Evolutionary conservation across 2,888 invertebrate genomes (phyloP).

Genomic region (Pycnomerus fuliginosus): DNA sequence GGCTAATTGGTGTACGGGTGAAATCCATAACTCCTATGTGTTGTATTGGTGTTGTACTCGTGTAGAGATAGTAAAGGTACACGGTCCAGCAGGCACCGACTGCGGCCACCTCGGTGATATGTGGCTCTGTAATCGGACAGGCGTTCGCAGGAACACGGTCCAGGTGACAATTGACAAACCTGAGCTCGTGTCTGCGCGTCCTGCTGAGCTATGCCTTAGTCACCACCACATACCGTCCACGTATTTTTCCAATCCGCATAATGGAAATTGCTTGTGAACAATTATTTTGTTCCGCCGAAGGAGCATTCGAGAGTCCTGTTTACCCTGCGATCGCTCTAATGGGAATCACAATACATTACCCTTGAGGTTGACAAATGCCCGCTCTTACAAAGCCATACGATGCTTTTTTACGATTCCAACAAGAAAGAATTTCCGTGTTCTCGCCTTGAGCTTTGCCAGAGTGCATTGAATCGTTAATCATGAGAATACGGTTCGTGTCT

Average conservation of each 20-base stretch:
- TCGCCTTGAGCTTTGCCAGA: conserved; percentile 47
- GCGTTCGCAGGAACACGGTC: conserved; percentile 43
- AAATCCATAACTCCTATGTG: conserved; percentile 17
- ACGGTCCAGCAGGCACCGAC: conserved; percentile 17
- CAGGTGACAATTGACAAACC: conserved; percentile 54
- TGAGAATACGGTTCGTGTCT: conserved; percentile 46
- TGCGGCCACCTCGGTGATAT: conserved; percentile 44
- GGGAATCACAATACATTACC: conserved; percentile 53
- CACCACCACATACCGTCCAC: conserved; percentile 49
- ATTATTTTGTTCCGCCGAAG: conserved; percentile 22
- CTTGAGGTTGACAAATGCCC: conserved; percentile 51
- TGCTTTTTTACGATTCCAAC: conserved; percentile 47
- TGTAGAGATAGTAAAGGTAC: conserved; percentile 31
- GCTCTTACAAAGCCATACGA: conserved; percentile 47
- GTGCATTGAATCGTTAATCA: conserved; percentile 56
- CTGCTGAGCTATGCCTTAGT: conserved; percentile 51
- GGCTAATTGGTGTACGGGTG: conserved; percentile 13
- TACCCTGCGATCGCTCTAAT: conserved; percentile 44
- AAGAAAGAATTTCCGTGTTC: conserved; percentile 53
- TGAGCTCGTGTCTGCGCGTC: conserved; percentile 48
- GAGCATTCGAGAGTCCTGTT: conserved; percentile 26
- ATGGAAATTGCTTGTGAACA: conserved; percentile 50
- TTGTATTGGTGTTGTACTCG: conserved; percentile 21
- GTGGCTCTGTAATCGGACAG: conserved; percentile 46
- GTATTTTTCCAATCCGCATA: conserved; percentile 50